Evolutionary conservation across 1,140 invertebrate genomes (phyloP).

Genomic region (Rhynchophorus ferrugineus): DNA sequence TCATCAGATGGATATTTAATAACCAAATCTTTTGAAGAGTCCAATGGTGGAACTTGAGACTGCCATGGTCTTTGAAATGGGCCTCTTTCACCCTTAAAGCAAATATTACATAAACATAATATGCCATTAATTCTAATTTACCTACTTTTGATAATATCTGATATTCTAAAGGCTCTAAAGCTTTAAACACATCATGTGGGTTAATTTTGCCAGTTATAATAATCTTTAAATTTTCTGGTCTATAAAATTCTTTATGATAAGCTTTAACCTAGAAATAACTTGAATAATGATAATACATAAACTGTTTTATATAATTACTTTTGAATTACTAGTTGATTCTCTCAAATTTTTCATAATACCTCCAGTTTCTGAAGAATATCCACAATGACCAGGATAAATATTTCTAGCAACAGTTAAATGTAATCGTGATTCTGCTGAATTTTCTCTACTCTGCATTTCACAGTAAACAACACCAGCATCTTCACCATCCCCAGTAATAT

Average conservation of each 20-base stretch:
- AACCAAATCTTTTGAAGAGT: slow-evolving; percentile 43
- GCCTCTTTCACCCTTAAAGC: slow-evolving; percentile 45
- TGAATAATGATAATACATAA: neutral
- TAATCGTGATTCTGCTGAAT: slow-evolving; percentile 63
- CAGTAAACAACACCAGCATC: slow-evolving; percentile 90
- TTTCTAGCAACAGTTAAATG: slow-evolving; percentile 55
- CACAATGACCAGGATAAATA: slow-evolving; percentile 72
- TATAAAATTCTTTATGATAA: slow-evolving; percentile 82
- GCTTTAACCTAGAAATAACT: slow-evolving; percentile 52
- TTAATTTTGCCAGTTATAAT: slow-evolving; percentile 78
- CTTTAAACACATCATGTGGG: slow-evolving; percentile 66
- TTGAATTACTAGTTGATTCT: slow-evolving; percentile 69
- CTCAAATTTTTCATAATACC: slow-evolving; percentile 79
- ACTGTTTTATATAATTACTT: slow-evolving; percentile 48
- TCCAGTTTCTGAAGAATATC: slow-evolving; percentile 78
- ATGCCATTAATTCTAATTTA: too few species aligned
- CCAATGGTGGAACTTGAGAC: slow-evolving; percentile 55
- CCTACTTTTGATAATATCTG: slow-evolving; percentile 69
- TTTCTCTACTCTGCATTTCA: slow-evolving; percentile 85
- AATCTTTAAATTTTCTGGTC: slow-evolving; percentile 81
- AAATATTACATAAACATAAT: neutral
- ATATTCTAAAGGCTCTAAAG: slow-evolving; percentile 63
- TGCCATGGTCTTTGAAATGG: slow-evolving; percentile 71
- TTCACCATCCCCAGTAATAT: slow-evolving; percentile 78
- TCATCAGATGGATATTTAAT: slow-evolving; percentile 76